Evolutionary conservation across 2,113 vertebrate genomes (phyloP).

Genomic region (Mastomys natalensis): DNA sequence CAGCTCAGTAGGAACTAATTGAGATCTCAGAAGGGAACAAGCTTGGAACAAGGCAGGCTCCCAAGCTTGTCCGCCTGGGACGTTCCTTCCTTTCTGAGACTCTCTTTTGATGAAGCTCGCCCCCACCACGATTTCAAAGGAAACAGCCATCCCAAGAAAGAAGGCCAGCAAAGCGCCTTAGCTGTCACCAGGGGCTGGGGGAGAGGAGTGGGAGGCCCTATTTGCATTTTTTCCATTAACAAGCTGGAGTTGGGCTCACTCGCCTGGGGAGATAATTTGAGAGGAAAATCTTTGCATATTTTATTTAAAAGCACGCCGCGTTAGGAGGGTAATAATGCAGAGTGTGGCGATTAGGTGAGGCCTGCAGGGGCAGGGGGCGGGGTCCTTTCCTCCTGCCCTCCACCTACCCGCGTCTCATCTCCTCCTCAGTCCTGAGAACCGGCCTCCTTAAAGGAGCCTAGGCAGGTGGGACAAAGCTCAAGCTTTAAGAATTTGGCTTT

Average conservation of each 20-base stretch:
- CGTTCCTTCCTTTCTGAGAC: background rate
- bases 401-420: background rate
- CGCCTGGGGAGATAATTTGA: slow-evolving; percentile 89
- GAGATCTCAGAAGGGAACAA: slow-evolving; percentile 40
- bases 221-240: slow-evolving; percentile 92
- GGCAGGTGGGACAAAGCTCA: background rate
- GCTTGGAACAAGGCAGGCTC: background rate
- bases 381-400: slow-evolving; percentile 58
- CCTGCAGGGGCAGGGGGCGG: slow-evolving; percentile 80
- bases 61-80: background rate
- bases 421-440: slow-evolving; percentile 17
- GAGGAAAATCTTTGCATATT: slow-evolving; percentile 92
- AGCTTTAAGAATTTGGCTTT: background rate
- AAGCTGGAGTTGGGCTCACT: slow-evolving; percentile 86
- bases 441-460: slow-evolving; percentile 37
- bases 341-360: slow-evolving; percentile 87
- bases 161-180: slow-evolving; percentile 75
- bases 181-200: slow-evolving; percentile 86
- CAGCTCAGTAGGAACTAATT: background rate
- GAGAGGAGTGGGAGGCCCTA: slow-evolving; percentile 78
- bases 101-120: background rate
- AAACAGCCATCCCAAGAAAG: slow-evolving; percentile 41
- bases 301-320: slow-evolving; percentile 90
- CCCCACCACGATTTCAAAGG: slow-evolving; percentile 46
- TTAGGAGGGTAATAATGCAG: slow-evolving; percentile 90